Evolutionary conservation across 2,797 vertebrate genomes (phyloP), one percentile per base, ranked within the genome.

Genomic region (Danionella dracula): DNA sequence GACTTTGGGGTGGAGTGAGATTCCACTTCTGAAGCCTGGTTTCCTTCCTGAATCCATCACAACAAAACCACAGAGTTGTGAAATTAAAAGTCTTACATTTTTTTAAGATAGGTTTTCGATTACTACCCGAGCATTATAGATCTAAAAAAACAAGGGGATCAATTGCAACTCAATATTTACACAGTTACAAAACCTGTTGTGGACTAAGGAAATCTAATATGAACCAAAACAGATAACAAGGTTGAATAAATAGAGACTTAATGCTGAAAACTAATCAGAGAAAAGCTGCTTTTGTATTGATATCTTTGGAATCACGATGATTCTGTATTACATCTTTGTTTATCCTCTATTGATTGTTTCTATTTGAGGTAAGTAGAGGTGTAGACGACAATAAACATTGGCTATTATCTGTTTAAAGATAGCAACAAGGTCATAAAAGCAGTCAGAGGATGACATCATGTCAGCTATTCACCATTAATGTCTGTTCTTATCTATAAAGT

Each of bases 11-110:
- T 37, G 1, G 56, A n/a, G 4, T 12, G 51, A 31, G 48, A 19
- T 11, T 69, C 68, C 49, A 71, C 76, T 8, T 84, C 82, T 2
- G 54, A 27, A 9, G 71, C 6, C 2, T 76, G 79, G 66, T 66
- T 81, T 32, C 60, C 81, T 27, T 88, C 85, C 87, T 89, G 69
- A 67, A 50, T 57, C 0, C 68, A 13, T 59, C 20, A 74, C 4
- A 51, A 17, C 15, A 5, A 15, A 34, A 60, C 10, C n/a, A n/a
- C n/a, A n/a, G n/a, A n/a, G n/a, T n/a, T n/a, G n/a, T n/a, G n/a
- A n/a, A n/a, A n/a, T n/a, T n/a, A n/a, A n/a, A n/a, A n/a, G n/a
- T n/a, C n/a, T n/a, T n/a, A n/a, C n/a, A n/a, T n/a, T n/a, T n/a
- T n/a, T n/a, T n/a, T n/a, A n/a, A n/a, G n/a, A n/a, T n/a, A n/a